A percentile compares a stretch with the other conserved stretches of the same genome.
These are phyloP conservation scores for Toxostoma redivivum DNA, from an alignment of 2,113 vertebrate genomes.

Conservation along the genomic window DNA sequence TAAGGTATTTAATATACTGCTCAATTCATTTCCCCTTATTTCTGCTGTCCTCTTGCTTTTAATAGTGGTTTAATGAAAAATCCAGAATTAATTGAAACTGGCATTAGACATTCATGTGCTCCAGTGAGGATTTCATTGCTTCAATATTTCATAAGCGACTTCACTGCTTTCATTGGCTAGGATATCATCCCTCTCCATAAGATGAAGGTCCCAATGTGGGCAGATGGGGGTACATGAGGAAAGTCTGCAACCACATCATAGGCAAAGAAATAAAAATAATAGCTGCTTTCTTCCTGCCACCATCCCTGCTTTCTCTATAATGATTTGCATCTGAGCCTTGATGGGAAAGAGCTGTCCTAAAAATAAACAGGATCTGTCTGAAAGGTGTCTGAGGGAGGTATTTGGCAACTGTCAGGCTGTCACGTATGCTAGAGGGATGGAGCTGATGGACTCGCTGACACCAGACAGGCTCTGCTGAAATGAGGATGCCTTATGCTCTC, in stretches of 20 bases:
- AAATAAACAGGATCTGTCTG: slow-evolving; percentile 60
- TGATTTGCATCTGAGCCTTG: neutral
- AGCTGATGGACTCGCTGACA: slow-evolving; percentile 26
- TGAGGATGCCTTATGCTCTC: slow-evolving; percentile 21
- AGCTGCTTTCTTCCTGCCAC: neutral
- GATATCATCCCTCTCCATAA: neutral
- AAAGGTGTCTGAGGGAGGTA: slow-evolving; percentile 64
- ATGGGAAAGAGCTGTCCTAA: slow-evolving; percentile 51
- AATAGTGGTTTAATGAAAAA: slow-evolving; percentile 67
- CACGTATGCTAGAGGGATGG: neutral
- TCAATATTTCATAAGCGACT: slow-evolving; percentile 37
- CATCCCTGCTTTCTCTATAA: neutral
- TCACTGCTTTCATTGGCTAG: neutral
- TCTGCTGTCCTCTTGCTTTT: slow-evolving; percentile 60
- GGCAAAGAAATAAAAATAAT: neutral
- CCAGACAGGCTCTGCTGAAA: slow-evolving; percentile 14
- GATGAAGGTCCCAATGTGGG: neutral
- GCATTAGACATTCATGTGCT: slow-evolving; percentile 37
- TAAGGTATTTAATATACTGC: slow-evolving; percentile 51
- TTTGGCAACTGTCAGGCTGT: slow-evolving; percentile 56
- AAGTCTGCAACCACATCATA: neutral
- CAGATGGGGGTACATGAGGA: neutral
- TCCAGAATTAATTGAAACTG: slow-evolving; percentile 66
- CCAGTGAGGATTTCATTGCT: neutral
- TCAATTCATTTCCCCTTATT: slow-evolving; percentile 47